Conservation (phyloP, 2,797 vertebrate genomes). For the Spinus olivaceus region DNA sequence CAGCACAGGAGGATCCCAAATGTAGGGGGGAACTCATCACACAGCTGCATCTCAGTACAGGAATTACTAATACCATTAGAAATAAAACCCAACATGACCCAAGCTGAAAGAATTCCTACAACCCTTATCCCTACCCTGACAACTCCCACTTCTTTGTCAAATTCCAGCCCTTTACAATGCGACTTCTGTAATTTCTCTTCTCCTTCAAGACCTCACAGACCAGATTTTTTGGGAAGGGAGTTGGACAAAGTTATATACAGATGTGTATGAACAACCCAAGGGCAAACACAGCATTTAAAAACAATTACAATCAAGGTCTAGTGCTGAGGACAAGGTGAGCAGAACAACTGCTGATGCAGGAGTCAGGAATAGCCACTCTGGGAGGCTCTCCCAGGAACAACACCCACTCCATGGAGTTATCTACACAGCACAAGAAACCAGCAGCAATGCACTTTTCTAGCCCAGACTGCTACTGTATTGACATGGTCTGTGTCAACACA, state of each 20-base stretch:
- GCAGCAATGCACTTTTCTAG: not conserved
- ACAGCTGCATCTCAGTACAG: not conserved
- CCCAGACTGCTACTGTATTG: not conserved
- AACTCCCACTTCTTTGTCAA: not conserved
- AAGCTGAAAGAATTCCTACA: not conserved
- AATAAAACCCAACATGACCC: not conserved
- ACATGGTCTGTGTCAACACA: not conserved
- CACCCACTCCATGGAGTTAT: not conserved
- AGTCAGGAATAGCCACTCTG: not conserved
- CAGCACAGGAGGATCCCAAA: not conserved
- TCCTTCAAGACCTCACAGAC: not conserved
- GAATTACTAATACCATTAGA: not conserved
- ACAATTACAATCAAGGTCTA: not conserved
- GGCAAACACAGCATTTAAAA: not conserved
- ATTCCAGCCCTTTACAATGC: not conserved
- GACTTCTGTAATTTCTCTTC: not conserved
- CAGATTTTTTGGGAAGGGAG: not conserved
- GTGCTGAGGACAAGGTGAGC: not conserved
- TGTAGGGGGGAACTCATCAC: not conserved
- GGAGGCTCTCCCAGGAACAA: not conserved
- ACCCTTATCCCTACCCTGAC: not conserved
- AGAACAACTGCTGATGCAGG: not conserved
- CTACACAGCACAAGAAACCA: not conserved
- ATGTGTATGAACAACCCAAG: not conserved
- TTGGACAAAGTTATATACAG: not conserved